phyloP scores from a whole-genome alignment of 2,113 vertebrate genomes.

The Leptobrachium leishanense region DNA sequence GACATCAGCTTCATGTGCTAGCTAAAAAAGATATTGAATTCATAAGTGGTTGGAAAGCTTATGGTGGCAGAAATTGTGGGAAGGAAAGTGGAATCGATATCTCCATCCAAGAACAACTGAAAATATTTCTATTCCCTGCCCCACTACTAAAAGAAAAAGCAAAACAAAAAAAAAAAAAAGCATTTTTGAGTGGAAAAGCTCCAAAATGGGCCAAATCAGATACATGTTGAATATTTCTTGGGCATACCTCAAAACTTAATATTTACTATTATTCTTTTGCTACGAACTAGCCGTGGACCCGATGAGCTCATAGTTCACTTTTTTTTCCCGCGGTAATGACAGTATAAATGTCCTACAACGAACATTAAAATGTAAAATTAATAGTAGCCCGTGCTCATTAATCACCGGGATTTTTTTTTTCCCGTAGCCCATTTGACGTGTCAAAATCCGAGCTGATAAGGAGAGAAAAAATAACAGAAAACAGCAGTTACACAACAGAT shows the following conservation, averaged over 20 bases:
- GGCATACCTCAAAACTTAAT: conserved; percentile 44
- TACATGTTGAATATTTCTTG: conserved; percentile 43
- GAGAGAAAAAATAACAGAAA: conserved; percentile 51
- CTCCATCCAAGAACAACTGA: conserved; percentile 23
- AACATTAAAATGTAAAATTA: conserved; percentile 56
- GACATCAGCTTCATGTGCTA: conserved; percentile 38
- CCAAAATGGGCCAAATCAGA: background rate
- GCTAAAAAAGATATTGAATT: conserved; percentile 30
- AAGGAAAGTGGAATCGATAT: conserved; percentile 13
- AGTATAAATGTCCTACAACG: conserved; percentile 53
- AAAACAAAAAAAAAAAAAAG: background rate
- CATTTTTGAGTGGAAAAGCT: background rate
- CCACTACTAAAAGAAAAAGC: background rate
- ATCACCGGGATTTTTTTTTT: conserved; percentile 50
- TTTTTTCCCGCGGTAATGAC: conserved; percentile 57
- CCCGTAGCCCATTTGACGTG: conserved; percentile 30
- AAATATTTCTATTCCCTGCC: conserved; percentile 14
- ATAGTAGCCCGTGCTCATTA: conserved; percentile 56
- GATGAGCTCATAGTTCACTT: conserved; percentile 16
- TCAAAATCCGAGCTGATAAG: conserved; percentile 50
- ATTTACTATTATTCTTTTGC: conserved; percentile 48
- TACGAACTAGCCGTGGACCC: background rate
- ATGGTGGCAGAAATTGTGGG: conserved; percentile 10
- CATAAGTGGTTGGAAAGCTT: conserved; percentile 40
- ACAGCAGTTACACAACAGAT: conserved; percentile 13